Conservation (phyloP, 1,140 invertebrate species). For the Epicauta chinensis region DNA sequence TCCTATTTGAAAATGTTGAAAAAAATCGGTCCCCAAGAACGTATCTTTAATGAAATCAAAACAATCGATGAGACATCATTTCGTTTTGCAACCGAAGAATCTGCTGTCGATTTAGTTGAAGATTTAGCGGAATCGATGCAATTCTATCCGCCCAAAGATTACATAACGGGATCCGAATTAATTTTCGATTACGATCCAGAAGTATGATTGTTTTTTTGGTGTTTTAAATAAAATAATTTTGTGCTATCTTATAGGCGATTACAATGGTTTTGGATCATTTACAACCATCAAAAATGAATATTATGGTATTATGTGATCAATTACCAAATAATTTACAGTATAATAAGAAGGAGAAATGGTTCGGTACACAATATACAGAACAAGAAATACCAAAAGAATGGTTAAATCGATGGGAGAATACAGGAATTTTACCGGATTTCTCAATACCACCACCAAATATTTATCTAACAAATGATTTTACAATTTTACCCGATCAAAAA, state of each 20-base stretch:
- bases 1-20: slow-evolving; percentile 67
- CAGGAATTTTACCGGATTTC: slow-evolving; percentile 51
- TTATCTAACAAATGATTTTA: slow-evolving; percentile 79
- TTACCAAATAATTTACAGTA: slow-evolving; percentile 50
- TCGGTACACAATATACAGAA: slow-evolving; percentile 57
- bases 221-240: slow-evolving; percentile 7
- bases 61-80: slow-evolving; percentile 66
- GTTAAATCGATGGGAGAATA: slow-evolving; percentile 52
- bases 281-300: slow-evolving; percentile 65
- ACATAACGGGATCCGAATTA: slow-evolving; percentile 66
- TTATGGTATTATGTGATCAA: slow-evolving; percentile 60
- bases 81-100: slow-evolving; percentile 60
- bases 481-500: slow-evolving; percentile 48
- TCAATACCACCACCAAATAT: slow-evolving; percentile 72
- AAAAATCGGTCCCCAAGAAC: slow-evolving; percentile 53
- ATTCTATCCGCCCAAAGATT: slow-evolving; percentile 67
- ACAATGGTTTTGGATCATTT: slow-evolving; percentile 58
- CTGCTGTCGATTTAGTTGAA: slow-evolving; percentile 73
- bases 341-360: slow-evolving; percentile 65
- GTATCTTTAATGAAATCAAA: slow-evolving; percentile 71
- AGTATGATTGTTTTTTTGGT: slow-evolving; percentile 33
- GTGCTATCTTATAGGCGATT: slow-evolving; percentile 46
- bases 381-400: slow-evolving; percentile 53
- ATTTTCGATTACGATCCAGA: slow-evolving; percentile 76
- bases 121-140: slow-evolving; percentile 73